A percentile compares a stretch with the other conserved stretches of the same genome.
These are phyloP conservation scores for Acleris cristana DNA, from an alignment of 2,888 invertebrate species.

Conservation along the genomic window DNA sequence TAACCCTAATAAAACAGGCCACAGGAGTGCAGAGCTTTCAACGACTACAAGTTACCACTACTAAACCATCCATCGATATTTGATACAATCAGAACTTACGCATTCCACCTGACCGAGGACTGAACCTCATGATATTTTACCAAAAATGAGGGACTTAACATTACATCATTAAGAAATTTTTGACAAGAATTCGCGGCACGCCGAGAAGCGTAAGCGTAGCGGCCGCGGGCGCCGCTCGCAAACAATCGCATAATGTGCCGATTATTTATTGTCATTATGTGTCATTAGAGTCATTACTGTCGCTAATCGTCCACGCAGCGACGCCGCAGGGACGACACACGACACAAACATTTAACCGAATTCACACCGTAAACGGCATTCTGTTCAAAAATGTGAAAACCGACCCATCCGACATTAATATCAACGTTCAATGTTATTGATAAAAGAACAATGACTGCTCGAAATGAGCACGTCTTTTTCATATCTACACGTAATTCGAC, in stretches of 20 bases:
- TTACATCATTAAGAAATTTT: conserved; percentile 23
- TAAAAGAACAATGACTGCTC: neutral
- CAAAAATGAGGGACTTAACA: conserved; percentile 12
- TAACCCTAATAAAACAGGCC: no score
- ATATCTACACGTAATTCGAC: conserved; percentile 46
- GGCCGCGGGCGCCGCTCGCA: conserved; percentile 46
- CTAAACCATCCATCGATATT: no score
- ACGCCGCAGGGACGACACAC: conserved; percentile 55
- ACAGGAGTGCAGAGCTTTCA: no score
- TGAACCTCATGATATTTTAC: neutral
- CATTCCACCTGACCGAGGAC: no score
- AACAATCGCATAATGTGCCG: conserved; percentile 62
- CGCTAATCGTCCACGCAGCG: conserved; percentile 65
- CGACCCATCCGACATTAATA: neutral
- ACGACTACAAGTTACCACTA: no score
- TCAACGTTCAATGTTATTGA: neutral
- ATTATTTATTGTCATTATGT: conserved; percentile 77
- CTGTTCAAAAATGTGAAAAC: conserved; percentile 54
- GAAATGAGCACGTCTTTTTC: neutral
- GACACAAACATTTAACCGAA: conserved; percentile 66
- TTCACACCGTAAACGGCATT: conserved; percentile 59
- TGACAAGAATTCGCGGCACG: conserved; percentile 29
- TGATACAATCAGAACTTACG: no score
- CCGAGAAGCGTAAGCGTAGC: conserved; percentile 44
- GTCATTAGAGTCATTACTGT: conserved; percentile 74